Base-by-base conservation (phyloP, 2,113 vertebrate species). In the Corythoichthys haematopterus region DNA sequence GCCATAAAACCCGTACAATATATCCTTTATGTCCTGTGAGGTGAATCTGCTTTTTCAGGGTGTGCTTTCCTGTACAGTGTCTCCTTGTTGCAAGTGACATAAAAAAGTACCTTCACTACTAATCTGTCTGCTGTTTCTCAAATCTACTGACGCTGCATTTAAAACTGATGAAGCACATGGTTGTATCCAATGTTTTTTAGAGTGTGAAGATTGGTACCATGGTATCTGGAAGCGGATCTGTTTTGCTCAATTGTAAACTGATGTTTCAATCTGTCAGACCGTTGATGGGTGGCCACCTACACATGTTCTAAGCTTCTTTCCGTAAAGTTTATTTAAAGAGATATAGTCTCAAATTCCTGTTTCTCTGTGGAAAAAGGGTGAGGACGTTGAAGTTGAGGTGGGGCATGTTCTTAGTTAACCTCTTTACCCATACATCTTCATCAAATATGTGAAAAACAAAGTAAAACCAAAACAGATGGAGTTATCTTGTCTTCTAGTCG, bases 361-460 rank as follows among this genome's bases (percentile, higher is more conserved):
- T 76, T 80, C 65, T 65, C 15, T 6, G 35, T 64, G 65, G 46
- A 55, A 66, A 28, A 47, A 8, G 16, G 28, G 1, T 2, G 9
- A 64, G 65, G 66, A 68, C 65, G 66, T 58, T 51, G 69, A 65
- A 69, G 55, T 78, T 43, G 33, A 2, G 15, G 33, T n/a, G 0
- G 69, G 76, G 71, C 48, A 36, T 84, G 80, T 81, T 88, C 75
- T 45, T n/a, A 77, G 57, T 90, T 86, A 86, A 84, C 81, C 79
- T 70, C 33, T 64, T 66, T 70, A 88, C 86, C 62, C 0, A 14
- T 16, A 72, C 80, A 77, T 81, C 75, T 84, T 80, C 58, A 79
- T 82, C 68, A 77, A 66, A 72, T 78, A 61, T 52, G 57, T 72
- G 73, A 76, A 66, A 82, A 70, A 71, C 40, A 77, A 60, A 73